Evolutionary conservation across 2,888 invertebrate species (phyloP).

Genomic region (Melanchra persicariae): DNA sequence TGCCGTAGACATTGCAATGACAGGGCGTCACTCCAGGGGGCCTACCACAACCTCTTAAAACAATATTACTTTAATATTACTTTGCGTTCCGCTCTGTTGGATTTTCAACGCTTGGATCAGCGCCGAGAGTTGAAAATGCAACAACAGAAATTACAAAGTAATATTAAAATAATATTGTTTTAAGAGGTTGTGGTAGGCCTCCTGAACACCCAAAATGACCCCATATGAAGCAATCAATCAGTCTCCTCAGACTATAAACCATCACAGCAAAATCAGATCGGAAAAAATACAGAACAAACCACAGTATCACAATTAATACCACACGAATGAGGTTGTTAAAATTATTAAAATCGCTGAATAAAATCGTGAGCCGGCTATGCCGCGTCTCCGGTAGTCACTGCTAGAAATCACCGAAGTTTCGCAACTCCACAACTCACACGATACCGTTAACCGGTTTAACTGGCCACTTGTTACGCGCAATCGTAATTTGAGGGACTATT

Average conservation of each 20-base stretch:
- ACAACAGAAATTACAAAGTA: too few relatives aligned
- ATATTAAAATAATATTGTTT: too few relatives aligned
- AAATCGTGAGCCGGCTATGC: slow-evolving; percentile 14
- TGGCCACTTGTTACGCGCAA: slow-evolving; percentile 60
- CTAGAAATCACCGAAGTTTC: slow-evolving; percentile 59
- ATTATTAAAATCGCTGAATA: slow-evolving; percentile 27
- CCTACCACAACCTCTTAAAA: too few relatives aligned
- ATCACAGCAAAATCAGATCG: neutral
- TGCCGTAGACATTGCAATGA: neutral
- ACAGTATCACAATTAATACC: slow-evolving; percentile 20
- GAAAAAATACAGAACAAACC: slow-evolving; percentile 3
- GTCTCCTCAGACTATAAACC: neutral
- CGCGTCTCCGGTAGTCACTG: slow-evolving; percentile 50
- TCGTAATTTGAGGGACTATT: slow-evolving; percentile 54
- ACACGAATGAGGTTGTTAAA: slow-evolving; percentile 9
- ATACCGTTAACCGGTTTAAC: slow-evolving; percentile 44
- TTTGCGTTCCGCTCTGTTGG: too few relatives aligned
- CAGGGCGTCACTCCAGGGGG: too few relatives aligned
- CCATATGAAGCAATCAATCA: neutral
- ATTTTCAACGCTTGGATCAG: too few relatives aligned
- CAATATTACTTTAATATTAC: too few relatives aligned
- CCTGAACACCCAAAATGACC: too few relatives aligned
- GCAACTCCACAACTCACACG: slow-evolving; percentile 57
- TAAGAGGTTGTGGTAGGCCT: too few relatives aligned
- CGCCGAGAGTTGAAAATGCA: too few relatives aligned